Conservation (phyloP, 2,888 invertebrate genomes). For the Ophion costatus region DNA sequence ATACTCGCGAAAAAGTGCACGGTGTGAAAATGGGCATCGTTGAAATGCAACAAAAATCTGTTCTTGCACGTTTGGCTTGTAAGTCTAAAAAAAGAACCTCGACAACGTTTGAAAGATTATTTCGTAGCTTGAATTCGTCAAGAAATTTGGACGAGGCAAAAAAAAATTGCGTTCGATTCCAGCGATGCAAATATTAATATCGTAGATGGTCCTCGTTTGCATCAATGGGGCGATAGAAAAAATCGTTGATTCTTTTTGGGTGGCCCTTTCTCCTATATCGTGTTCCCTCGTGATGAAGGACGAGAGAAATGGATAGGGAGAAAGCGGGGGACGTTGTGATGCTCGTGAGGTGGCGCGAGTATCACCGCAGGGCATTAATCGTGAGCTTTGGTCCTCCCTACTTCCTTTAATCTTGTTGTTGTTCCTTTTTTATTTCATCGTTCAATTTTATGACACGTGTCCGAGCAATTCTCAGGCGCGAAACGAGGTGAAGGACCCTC, state of each 20-base stretch:
- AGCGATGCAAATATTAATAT: neutral
- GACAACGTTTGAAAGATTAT: neutral
- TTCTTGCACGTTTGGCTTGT: neutral
- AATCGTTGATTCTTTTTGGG: neutral
- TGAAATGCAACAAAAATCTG: neutral
- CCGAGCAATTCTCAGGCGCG: slow-evolving; percentile 11
- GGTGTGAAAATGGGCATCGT: neutral
- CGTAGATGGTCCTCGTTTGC: neutral
- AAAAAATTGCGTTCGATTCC: neutral
- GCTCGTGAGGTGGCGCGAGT: slow-evolving; percentile 7
- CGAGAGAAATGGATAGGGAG: slow-evolving; percentile 2
- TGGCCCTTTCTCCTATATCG: neutral
- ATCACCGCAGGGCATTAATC: slow-evolving; percentile 25
- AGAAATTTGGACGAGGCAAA: neutral
- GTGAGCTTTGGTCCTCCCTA: slow-evolving; percentile 2
- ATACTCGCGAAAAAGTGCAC: neutral
- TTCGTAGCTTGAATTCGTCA: neutral
- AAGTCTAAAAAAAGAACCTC: neutral
- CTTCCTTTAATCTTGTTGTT: neutral
- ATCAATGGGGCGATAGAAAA: neutral
- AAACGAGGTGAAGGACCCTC: slow-evolving; percentile 61
- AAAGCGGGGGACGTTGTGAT: slow-evolving; percentile 17
- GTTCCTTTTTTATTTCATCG: neutral
- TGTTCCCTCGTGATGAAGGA: neutral
- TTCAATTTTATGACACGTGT: slow-evolving; percentile 7